Evolutionary conservation across 2,888 invertebrate species (phyloP).

Genomic region (Odiellus spinosus): DNA sequence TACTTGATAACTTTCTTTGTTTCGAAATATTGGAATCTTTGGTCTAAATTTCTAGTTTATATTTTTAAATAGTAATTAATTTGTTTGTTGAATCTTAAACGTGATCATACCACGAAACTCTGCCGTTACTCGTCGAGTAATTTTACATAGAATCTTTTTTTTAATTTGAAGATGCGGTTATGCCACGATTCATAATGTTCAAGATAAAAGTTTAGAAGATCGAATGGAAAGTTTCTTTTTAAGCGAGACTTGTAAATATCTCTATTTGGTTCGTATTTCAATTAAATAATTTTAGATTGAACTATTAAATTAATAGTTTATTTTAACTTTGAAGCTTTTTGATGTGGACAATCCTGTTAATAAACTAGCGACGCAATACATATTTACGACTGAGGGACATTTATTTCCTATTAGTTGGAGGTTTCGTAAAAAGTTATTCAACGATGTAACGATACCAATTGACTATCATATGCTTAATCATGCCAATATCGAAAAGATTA

Average conservation of each 20-base stretch:
- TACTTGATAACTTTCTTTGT: too few relatives aligned
- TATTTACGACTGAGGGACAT: constrained; percentile 47
- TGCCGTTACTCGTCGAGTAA: too few relatives aligned
- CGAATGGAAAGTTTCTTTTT: constrained; percentile 49
- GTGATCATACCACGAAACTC: too few relatives aligned
- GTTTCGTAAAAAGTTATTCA: constrained; percentile 19
- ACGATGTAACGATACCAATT: constrained; percentile 1
- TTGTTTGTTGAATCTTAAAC: too few relatives aligned
- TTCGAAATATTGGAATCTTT: too few relatives aligned
- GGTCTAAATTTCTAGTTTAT: too few relatives aligned
- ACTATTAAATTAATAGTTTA: constrained; percentile 4
- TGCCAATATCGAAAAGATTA: not conserved
- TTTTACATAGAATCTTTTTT: too few relatives aligned
- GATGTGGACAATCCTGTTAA: constrained; percentile 44
- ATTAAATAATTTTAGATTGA: not conserved
- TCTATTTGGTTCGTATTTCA: constrained; percentile 41
- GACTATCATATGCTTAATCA: not conserved
- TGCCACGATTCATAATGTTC: constrained; percentile 45
- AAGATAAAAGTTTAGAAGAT: constrained; percentile 42
- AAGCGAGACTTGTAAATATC: constrained; percentile 46
- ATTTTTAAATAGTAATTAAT: too few relatives aligned
- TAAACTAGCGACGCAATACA: constrained; percentile 34
- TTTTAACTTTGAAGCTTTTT: constrained; percentile 33
- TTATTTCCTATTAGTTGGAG: constrained; percentile 34
- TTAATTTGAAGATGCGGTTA: constrained; percentile 38